Evolutionary conservation across 2,888 invertebrate species (phyloP).

Genomic region (Euspilapteryx auroguttella): DNA sequence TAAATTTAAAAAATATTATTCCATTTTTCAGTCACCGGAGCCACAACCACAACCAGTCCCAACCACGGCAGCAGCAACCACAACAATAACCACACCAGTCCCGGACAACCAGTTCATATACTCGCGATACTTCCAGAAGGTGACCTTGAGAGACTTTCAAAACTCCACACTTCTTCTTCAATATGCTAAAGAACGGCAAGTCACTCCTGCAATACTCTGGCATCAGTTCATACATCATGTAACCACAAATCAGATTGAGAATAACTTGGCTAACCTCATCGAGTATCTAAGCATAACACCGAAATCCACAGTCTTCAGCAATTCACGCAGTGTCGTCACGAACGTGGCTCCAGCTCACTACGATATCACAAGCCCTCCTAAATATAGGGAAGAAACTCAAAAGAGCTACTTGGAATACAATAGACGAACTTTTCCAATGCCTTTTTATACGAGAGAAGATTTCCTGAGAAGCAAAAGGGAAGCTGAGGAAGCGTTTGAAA

Average conservation of each 20-base stretch:
- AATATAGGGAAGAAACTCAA: not conserved
- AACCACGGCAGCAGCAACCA: not conserved
- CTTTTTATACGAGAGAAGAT: not conserved
- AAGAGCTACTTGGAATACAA: not conserved
- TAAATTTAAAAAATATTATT: no score
- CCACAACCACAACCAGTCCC: not conserved
- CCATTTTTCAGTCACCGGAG: no score
- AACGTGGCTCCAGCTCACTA: no score
- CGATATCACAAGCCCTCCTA: not conserved
- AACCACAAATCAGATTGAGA: not conserved
- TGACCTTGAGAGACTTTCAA: not conserved
- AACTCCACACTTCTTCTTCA: not conserved
- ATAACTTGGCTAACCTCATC: not conserved
- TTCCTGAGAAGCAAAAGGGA: constrained; percentile 1
- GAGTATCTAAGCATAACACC: not conserved
- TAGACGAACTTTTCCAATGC: not conserved
- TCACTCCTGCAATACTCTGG: not conserved
- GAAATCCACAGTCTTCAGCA: not conserved
- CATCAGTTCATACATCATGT: not conserved
- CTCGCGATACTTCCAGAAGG: constrained; percentile 1
- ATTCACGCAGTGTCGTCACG: not conserved
- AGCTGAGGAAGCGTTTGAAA: constrained; percentile 1
- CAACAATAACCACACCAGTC: not conserved
- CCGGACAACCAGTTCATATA: not conserved
- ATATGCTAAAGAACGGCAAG: not conserved